Conservation (phyloP, 1,140 invertebrate genomes). For the Neuroterus valhalla region DNA sequence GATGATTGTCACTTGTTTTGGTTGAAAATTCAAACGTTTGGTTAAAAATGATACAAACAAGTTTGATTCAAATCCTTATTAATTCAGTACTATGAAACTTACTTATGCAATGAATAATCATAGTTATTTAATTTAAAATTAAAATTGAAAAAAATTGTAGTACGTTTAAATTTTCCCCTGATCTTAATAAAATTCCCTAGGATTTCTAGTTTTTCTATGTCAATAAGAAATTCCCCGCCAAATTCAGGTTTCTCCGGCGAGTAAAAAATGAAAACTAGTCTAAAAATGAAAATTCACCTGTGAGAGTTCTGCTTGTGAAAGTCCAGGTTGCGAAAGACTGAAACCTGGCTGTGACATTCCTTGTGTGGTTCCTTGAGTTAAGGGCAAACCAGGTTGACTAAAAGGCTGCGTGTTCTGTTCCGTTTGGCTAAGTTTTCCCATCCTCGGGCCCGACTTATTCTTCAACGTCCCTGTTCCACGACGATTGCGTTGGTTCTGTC, state of each 20-base stretch:
- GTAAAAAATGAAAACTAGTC: neutral
- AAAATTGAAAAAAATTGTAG: no score
- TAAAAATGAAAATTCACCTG: constrained; percentile 69
- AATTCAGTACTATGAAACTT: no score
- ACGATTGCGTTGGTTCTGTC: constrained; percentile 72
- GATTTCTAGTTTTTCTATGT: no score
- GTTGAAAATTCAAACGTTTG: no score
- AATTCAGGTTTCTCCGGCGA: neutral
- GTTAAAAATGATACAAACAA: no score
- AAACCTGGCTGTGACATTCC: constrained; percentile 84
- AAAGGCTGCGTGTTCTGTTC: constrained; percentile 78
- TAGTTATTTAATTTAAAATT: no score
- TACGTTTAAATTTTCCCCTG: no score
- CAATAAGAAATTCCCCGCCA: no score
- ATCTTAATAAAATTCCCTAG: no score
- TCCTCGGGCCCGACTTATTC: constrained; percentile 57
- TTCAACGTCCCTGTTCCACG: constrained; percentile 54
- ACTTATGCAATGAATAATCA: no score
- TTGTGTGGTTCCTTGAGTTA: constrained; percentile 83
- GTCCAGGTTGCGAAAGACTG: constrained; percentile 79
- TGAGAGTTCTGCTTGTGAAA: constrained; percentile 88
- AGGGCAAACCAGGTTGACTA: constrained; percentile 77
- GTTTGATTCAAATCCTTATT: no score
- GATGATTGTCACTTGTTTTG: no score
- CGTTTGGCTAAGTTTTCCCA: constrained; percentile 69